Evolutionary conservation across 2,797 vertebrate genomes (phyloP), one percentile per base, ranked within the genome.

Genomic region (Hypotaenidia okinawae): DNA sequence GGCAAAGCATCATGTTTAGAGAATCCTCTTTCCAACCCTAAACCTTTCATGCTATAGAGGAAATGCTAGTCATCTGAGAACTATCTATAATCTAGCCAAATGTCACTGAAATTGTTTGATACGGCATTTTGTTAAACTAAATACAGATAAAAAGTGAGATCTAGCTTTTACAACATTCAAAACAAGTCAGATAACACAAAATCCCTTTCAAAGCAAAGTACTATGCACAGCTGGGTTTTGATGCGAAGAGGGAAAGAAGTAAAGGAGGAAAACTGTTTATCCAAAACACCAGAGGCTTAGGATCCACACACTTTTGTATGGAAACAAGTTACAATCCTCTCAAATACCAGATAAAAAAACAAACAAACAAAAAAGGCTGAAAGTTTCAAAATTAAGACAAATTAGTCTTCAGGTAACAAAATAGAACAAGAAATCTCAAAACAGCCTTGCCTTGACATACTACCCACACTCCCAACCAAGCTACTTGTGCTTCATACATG

Each of bases 61-160:
- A 91, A 89, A 75, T 32, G 45, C 73, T 83, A 6, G 80, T 95
- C 72, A 72, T 72, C 57, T n/a, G 45, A 94, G 80, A 73, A 80
- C 30, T 39, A 84, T 28, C 85, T 73, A 39, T 77, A 39, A 94
- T 54, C 63, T 25, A 77, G 49, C 28, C 80, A 87, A 95, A 94
- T 18, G 27, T 47, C 87, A 70, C 39, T 33, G 39, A 82, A 61
- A 74, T 58, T 47, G 72, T 47, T 84, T 61, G 74, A 74, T 24
- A 35, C 0, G 1, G 32, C 27, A 30, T 77, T 93, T 77, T 61
- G 69, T 76, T 88, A 69, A 87, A 55, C 27, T 81, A 87, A 91
- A 78, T 30, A 73, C 13, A 63, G 58, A 62, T 8, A 84, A 37
- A 43, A 79, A 92, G 73, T 0, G 0, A 92, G 79, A 79, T 32